Evolutionary conservation across 2,888 invertebrate species (phyloP).

Genomic region (Sphaeridia pumilis): DNA sequence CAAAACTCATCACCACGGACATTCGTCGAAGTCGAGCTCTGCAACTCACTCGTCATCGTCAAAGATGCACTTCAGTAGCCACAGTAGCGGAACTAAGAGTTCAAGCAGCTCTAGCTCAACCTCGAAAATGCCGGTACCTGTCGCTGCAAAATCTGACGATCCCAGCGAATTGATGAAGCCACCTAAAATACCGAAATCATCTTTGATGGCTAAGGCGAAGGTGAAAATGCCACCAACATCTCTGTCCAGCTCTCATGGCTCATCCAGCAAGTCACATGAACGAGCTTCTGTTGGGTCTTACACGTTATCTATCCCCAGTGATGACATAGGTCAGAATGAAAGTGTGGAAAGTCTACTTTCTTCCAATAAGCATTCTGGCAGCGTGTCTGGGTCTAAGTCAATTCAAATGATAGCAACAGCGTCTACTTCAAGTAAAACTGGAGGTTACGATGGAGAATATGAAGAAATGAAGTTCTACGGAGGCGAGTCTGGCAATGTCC

Average conservation of each 20-base stretch:
- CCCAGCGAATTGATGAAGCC: conserved; percentile 9
- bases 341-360: conserved; percentile 24
- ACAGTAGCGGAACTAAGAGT: too few species aligned
- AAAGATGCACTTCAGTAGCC: conserved; percentile 3
- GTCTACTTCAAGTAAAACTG: conserved; percentile 8
- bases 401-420: conserved; percentile 30
- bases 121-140: background rate
- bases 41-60: background rate
- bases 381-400: conserved; percentile 16
- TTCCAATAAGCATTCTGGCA: conserved; percentile 11
- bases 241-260: background rate
- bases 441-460: conserved; percentile 18
- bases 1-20: conserved; percentile 7
- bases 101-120: background rate
- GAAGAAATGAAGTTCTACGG: conserved; percentile 24
- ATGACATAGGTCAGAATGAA: conserved; percentile 30
- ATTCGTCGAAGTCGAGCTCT: too few species aligned
- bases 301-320: conserved; percentile 29
- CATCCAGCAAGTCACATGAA: background rate
- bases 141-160: conserved; percentile 7
- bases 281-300: conserved; percentile 17
- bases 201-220: conserved; percentile 16
- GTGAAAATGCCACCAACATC: conserved; percentile 11
- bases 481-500: conserved; percentile 13
- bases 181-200: conserved; percentile 17